Percentiles rank a stretch among this genome's conserved stretches.
Evolutionary conservation across 2,797 vertebrate species (phyloP).

Genomic region (Syngnathus rostellatus): DNA sequence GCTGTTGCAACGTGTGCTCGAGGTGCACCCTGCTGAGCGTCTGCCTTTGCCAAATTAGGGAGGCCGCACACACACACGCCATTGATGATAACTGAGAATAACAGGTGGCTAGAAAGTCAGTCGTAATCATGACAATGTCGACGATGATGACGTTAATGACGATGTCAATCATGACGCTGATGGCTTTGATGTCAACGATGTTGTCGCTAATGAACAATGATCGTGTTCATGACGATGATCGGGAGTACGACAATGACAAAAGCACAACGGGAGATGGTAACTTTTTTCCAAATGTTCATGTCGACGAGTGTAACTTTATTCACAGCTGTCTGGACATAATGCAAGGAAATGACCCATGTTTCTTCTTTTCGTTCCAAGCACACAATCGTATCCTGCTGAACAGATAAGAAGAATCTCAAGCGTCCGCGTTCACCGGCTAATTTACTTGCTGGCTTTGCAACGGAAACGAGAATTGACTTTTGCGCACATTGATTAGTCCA

Average conservation of each 20-base stretch:
- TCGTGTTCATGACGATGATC: neutral
- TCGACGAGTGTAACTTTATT: neutral
- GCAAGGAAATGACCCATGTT: neutral
- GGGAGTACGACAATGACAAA: too few relatives aligned
- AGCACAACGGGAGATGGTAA: neutral
- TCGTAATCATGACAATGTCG: neutral
- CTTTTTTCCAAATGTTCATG: neutral
- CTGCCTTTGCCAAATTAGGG: constrained; percentile 66
- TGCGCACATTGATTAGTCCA: constrained; percentile 15
- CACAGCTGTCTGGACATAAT: neutral
- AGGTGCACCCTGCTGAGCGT: constrained; percentile 54
- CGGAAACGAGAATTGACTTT: constrained; percentile 28
- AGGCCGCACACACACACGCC: neutral
- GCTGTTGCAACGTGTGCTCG: constrained; percentile 51
- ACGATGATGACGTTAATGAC: neutral
- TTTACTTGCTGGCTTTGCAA: constrained; percentile 19
- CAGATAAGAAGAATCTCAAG: constrained; percentile 11
- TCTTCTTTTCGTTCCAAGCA: neutral
- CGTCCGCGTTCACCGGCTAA: constrained; percentile 17
- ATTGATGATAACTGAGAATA: neutral
- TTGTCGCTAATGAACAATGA: too few relatives aligned
- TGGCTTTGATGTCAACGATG: too few relatives aligned
- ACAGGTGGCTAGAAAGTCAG: neutral
- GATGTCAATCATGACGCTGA: too few relatives aligned
- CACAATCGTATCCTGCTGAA: constrained; percentile 32